Evolutionary conservation across 2,888 invertebrate species (phyloP), one percentile per base, ranked within the genome.

Genomic region (Chloroclysta siterata): DNA sequence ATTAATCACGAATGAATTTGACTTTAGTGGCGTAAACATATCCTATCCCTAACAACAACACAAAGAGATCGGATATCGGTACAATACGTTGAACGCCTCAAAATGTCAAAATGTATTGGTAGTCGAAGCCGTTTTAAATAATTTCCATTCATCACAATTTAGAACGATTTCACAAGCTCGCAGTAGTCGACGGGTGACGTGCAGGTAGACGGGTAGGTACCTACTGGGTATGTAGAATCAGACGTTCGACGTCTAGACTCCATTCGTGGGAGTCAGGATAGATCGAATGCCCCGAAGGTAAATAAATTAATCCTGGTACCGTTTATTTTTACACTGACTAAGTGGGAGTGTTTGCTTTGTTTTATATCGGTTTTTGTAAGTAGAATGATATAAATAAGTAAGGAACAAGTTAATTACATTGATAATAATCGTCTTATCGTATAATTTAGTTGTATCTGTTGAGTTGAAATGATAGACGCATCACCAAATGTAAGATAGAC

Each of bases 221-320:
- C 17, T 46, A 46, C 48, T 55, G 41, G 60, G 64, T 74, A 74
- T 73, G 75, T 75, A 81, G 80, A 79, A 80, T 80, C 79, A 79
- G 78, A 80, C 78, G 72, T 73, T 74, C 63, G 68, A 69, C 72
- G 85, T 87, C 87, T 87, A 86, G 87, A 85, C 84, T 77, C 70
- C 75, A 81, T 76, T 76, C 85, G 78, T 68, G 82, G 80, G 84
- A 81, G 77, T 72, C 75, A 72, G 69, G 77, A 71, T 69, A 75
- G 73, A 80, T 78, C 71, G 69, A 71, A 73, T 75, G 75, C 77
- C 83, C 75, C 77, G 56, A 65, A 78, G 77, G 83, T 80, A 83
- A 82, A 85, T 84, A 82, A 84, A 83, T 87, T 85, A 83, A 81
- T 79, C 79, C 62, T 68, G 71, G 69, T 68, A 75, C 66, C 69